A percentile compares a stretch with the other conserved stretches of the same genome.
Conservation (phyloP, 2,888 invertebrate species). For the Tiphia femorata region DNA sequence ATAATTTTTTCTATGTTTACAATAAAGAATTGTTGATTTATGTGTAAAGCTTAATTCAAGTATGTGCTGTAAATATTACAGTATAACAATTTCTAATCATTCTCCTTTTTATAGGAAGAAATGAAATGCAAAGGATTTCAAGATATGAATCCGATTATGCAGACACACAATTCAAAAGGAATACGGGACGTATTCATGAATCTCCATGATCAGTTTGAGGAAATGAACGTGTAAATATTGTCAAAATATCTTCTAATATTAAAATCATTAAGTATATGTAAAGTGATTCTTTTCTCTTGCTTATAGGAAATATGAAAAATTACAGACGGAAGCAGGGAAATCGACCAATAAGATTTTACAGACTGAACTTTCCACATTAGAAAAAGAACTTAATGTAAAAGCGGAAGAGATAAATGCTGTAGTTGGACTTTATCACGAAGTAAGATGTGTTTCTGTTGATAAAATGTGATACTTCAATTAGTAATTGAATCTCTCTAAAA, state of each 20-base stretch:
- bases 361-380: slow-evolving; percentile 51
- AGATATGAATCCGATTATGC: slow-evolving; percentile 1
- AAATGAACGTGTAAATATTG: slow-evolving; percentile 50
- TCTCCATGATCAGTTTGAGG: slow-evolving; percentile 58
- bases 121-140: background rate
- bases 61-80: too few relatives aligned
- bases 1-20: too few relatives aligned
- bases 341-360: slow-evolving; percentile 42
- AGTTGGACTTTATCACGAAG: slow-evolving; percentile 60
- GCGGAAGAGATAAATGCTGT: slow-evolving; percentile 63
- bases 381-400: slow-evolving; percentile 54
- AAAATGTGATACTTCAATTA: too few relatives aligned
- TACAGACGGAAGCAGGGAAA: slow-evolving; percentile 49
- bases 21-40: too few relatives aligned
- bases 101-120: too few relatives aligned
- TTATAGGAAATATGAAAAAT: slow-evolving; percentile 56
- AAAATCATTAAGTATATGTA: background rate
- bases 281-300: too few relatives aligned
- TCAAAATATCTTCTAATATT: background rate
- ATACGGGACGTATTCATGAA: slow-evolving; percentile 52
- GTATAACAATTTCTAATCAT: too few relatives aligned
- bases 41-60: too few relatives aligned
- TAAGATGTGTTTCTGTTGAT: slow-evolving; percentile 26
- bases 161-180: slow-evolving; percentile 35
- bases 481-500: too few relatives aligned